A percentile compares a stretch with the other conserved stretches of the same genome.
Evolutionary conservation across 2,797 vertebrate species (phyloP).

Genomic region (Nyctibius grandis): DNA sequence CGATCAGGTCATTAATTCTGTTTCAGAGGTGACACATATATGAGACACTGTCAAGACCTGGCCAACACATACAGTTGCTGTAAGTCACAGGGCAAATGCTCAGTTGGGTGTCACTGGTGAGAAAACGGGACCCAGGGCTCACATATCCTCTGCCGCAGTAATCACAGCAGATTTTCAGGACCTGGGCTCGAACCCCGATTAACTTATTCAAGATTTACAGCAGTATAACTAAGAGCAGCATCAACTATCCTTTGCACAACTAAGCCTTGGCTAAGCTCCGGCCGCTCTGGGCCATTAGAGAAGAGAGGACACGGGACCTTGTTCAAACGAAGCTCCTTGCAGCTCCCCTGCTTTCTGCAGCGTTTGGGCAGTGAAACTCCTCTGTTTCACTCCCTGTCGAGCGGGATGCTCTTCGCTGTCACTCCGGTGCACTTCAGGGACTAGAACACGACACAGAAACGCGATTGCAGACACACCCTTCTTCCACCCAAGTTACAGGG

Average conservation of each 20-base stretch:
- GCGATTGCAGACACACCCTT: fast-evolving
- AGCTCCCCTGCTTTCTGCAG: background rate
- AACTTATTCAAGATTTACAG: background rate
- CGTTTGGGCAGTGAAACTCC: background rate
- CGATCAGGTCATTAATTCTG: background rate
- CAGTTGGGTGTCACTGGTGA: too few species aligned
- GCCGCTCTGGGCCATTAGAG: fast-evolving
- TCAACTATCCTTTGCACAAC: background rate
- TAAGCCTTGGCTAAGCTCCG: background rate
- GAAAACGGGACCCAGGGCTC: background rate
- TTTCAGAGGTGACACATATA: background rate
- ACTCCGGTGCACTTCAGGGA: background rate
- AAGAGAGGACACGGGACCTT: background rate
- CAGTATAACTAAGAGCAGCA: background rate
- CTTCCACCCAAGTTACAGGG: background rate
- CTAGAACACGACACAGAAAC: fast-evolving
- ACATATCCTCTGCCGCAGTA: background rate
- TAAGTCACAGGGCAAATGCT: background rate
- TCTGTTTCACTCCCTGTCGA: fast-evolving
- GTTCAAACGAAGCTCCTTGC: background rate
- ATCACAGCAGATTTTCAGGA: background rate
- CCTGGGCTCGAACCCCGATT: background rate
- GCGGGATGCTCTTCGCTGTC: background rate
- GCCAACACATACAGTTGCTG: fast-evolving
- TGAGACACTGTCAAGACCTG: background rate